Percentiles rank a stretch among this genome's conserved stretches.
Evolutionary conservation across 2,113 vertebrate genomes (phyloP).

Genomic region (Anthoscopus minutus): DNA sequence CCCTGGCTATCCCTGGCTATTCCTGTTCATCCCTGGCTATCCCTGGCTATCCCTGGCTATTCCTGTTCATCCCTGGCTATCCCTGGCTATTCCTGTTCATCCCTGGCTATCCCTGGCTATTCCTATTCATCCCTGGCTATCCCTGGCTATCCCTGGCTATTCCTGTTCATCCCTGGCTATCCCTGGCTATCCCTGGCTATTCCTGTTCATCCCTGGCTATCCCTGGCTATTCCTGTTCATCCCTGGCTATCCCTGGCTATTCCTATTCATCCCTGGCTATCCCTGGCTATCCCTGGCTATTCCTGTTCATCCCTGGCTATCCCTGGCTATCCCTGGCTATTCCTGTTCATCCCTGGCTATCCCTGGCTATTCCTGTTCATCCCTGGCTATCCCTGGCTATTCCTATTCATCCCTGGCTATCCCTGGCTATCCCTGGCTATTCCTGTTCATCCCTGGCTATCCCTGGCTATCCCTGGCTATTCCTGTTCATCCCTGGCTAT

Average conservation of each 20-base stretch:
- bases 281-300: not conserved
- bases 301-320: no score
- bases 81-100: no score
- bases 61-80: no score
- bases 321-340: not conserved
- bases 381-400: no score
- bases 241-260: accelerated
- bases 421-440: not conserved
- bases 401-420: accelerated
- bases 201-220: not conserved
- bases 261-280: accelerated
- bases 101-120: no score
- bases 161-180: no score
- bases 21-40: no score
- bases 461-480: not conserved
- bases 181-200: not conserved
- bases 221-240: accelerated
- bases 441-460: no score
- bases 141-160: no score
- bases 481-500: not conserved
- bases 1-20: no score
- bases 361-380: accelerated
- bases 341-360: not conserved
- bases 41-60: no score
- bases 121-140: no score